Percentiles rank a stretch among this genome's conserved stretches.
These are phyloP conservation scores for Mylabris sibirica DNA, from an alignment of 2,888 invertebrate genomes.

Conservation along the genomic window DNA sequence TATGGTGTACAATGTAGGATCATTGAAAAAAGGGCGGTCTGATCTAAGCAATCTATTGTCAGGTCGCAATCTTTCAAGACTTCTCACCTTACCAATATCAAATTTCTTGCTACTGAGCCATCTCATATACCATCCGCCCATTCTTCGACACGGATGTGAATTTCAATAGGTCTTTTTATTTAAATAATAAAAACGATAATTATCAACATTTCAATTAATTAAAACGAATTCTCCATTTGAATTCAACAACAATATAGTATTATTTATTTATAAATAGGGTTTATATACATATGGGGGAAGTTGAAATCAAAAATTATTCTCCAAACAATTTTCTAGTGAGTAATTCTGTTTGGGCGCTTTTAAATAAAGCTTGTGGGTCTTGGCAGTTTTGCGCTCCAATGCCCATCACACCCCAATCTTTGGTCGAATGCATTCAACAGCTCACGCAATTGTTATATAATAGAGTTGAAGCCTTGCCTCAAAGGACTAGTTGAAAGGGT, in stretches of 20 bases:
- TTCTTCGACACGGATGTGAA: constrained; percentile 30
- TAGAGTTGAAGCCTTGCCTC: constrained; percentile 52
- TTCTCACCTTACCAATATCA: constrained; percentile 43
- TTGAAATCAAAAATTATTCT: no score
- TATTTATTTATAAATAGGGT: neutral
- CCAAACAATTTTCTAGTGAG: constrained; percentile 2
- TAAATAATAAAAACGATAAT: constrained; percentile 13
- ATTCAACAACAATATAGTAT: neutral
- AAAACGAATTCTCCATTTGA: neutral
- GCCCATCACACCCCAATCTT: constrained; percentile 47
- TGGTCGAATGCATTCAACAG: constrained; percentile 53
- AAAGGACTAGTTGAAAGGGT: constrained; percentile 52
- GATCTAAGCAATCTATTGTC: constrained; percentile 34
- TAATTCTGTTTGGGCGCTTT: constrained; percentile 15
- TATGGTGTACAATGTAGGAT: neutral
- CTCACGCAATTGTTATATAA: constrained; percentile 59
- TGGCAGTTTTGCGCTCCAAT: constrained; percentile 50
- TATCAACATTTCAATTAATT: constrained; percentile 18
- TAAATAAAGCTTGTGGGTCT: constrained; percentile 46
- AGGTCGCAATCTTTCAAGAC: constrained; percentile 44
- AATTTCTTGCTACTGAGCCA: constrained; percentile 43
- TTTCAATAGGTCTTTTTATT: constrained; percentile 30
- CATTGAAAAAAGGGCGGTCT: constrained; percentile 34
- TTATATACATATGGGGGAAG: no score
- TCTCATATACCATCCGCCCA: constrained; percentile 37